These are phyloP conservation scores for Chrysolina americana DNA, from an alignment of 2,888 invertebrate species.

Conservation along the genomic window DNA sequence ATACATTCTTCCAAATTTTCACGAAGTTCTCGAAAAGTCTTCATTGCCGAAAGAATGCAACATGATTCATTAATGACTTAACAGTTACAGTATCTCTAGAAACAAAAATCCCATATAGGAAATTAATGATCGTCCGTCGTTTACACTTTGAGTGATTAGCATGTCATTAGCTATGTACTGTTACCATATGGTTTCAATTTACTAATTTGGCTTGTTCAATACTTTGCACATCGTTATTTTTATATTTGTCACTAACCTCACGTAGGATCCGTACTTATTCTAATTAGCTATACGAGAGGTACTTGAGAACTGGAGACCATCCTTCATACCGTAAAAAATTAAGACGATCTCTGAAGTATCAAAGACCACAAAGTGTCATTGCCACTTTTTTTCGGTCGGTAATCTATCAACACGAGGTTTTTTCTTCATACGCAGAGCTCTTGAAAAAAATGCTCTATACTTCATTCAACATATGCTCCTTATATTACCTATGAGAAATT, in stretches of 20 bases:
- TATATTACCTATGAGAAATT: too few relatives aligned
- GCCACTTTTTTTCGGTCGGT: too few relatives aligned
- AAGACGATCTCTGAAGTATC: too few relatives aligned
- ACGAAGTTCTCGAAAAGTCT: too few relatives aligned
- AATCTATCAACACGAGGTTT: too few relatives aligned
- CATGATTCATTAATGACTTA: not conserved
- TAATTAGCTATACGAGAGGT: constrained; percentile 5
- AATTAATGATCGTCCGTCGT: not conserved
- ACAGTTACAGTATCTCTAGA: not conserved
- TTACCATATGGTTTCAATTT: constrained; percentile 2
- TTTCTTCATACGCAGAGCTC: too few relatives aligned
- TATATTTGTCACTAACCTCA: not conserved
- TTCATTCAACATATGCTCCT: too few relatives aligned
- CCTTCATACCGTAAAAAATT: too few relatives aligned
- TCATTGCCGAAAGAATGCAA: too few relatives aligned
- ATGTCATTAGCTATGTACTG: not conserved
- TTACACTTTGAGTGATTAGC: not conserved
- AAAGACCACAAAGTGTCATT: too few relatives aligned
- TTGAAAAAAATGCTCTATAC: too few relatives aligned
- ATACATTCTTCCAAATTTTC: too few relatives aligned
- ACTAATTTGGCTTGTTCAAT: not conserved
- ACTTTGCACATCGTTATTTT: not conserved
- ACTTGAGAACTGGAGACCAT: not conserved
- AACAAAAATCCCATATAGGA: not conserved
- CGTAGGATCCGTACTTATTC: not conserved